Percentiles rank a stretch among this genome's conserved stretches.
Evolutionary conservation across 2,113 vertebrate species (phyloP).

Genomic region (Toxotes jaculatrix): DNA sequence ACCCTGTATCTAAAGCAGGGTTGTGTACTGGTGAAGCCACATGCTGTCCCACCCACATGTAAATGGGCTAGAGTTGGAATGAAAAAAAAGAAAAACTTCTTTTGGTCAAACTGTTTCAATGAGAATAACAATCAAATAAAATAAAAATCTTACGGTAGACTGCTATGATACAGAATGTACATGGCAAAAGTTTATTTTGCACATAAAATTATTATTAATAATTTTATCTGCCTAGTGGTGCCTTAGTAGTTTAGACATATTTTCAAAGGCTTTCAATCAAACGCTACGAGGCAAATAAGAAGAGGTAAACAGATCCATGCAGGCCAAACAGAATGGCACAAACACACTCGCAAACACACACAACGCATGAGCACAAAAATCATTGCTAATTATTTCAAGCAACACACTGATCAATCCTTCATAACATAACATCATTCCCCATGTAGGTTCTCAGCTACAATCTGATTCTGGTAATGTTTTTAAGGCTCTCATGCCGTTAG

Average conservation of each 20-base stretch:
- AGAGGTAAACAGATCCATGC: slow-evolving; percentile 53
- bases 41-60: not conserved
- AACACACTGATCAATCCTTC: slow-evolving; percentile 94
- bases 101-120: slow-evolving; percentile 1
- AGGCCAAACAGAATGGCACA: slow-evolving; percentile 33
- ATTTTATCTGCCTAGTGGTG: not conserved
- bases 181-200: slow-evolving; percentile 1
- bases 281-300: slow-evolving; percentile 32
- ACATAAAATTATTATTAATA: slow-evolving; percentile 7
- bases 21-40: slow-evolving; percentile 15
- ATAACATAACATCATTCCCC: slow-evolving; percentile 91
- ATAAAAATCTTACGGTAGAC: not conserved
- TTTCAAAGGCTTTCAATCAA: slow-evolving; percentile 34
- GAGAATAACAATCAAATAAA: not conserved
- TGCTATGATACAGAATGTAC: not conserved
- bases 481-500: slow-evolving; percentile 88
- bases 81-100: slow-evolving; percentile 5
- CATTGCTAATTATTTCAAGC: slow-evolving; percentile 97
- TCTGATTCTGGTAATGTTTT: slow-evolving; percentile 95
- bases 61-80: not conserved
- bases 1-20: slow-evolving; percentile 46
- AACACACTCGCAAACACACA: slow-evolving; percentile 44
- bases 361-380: slow-evolving; percentile 82
- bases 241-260: slow-evolving; percentile 2
- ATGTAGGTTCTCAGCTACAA: slow-evolving; percentile 87